Evolutionary conservation across 2,113 vertebrate genomes (phyloP).

Genomic region (Tylochromis polylepis): DNA sequence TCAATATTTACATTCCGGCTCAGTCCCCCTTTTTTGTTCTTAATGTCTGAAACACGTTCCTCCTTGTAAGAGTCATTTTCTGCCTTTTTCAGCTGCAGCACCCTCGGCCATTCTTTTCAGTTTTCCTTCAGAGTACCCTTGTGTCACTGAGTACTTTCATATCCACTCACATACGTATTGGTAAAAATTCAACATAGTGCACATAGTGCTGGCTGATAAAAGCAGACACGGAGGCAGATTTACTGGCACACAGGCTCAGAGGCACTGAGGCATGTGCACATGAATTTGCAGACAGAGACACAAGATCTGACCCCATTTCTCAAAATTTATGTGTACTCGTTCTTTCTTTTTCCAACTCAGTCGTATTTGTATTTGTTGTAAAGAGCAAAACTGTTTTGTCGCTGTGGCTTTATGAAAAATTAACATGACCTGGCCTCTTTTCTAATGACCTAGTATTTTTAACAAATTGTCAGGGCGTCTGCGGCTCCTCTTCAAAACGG

Average conservation of each 20-base stretch:
- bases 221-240: conserved; percentile 23
- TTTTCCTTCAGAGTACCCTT: background rate
- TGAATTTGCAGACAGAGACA: conserved; percentile 1
- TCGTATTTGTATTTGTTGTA: background rate
- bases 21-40: background rate
- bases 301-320: background rate
- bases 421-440: background rate
- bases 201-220: conserved; percentile 14
- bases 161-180: background rate
- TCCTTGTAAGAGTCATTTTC: background rate
- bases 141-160: background rate
- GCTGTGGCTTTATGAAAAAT: background rate
- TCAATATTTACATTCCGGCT: background rate
- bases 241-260: background rate
- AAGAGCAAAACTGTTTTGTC: background rate
- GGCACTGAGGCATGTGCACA: conserved; percentile 14
- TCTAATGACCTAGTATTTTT: background rate
- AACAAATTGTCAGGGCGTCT: background rate
- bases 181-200: conserved; percentile 1
- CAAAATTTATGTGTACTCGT: background rate
- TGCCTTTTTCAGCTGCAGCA: background rate
- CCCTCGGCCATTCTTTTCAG: background rate
- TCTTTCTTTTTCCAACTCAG: background rate
- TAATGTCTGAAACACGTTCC: background rate
- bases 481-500: background rate